These are phyloP conservation scores for Berghia stephanieae DNA, from an alignment of 1,140 invertebrate genomes.

Conservation along the genomic window DNA sequence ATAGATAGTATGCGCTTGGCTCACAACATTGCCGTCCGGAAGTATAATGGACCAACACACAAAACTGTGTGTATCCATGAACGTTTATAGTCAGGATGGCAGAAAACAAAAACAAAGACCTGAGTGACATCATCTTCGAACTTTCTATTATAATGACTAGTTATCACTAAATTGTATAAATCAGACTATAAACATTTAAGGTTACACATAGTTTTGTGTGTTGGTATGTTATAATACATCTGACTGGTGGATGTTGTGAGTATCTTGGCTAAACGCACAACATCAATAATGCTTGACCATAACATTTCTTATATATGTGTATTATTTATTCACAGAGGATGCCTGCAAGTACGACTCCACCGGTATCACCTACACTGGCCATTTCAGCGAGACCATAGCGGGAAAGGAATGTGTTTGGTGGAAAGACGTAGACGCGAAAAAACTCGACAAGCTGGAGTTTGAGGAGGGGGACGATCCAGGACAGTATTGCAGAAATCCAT, in stretches of 20 bases:
- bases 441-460: not conserved
- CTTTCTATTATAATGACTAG: no score
- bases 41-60: no score
- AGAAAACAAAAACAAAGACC: no score
- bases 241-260: not conserved
- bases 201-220: no score
- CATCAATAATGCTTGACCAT: not conserved
- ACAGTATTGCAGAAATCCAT: constrained; percentile 23
- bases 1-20: no score
- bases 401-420: not conserved
- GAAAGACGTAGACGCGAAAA: not conserved
- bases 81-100: no score
- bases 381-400: not conserved
- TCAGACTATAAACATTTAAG: no score
- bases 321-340: not conserved
- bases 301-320: not conserved
- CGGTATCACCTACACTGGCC: not conserved
- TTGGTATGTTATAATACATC: not conserved
- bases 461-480: not conserved
- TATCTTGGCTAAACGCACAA: not conserved
- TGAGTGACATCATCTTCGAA: no score
- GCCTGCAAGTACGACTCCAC: not conserved
- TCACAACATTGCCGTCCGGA: no score
- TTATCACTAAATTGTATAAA: no score
- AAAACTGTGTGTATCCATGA: no score